Conservation (phyloP, 2,888 invertebrate species). For the Chironomus tentans region DNA sequence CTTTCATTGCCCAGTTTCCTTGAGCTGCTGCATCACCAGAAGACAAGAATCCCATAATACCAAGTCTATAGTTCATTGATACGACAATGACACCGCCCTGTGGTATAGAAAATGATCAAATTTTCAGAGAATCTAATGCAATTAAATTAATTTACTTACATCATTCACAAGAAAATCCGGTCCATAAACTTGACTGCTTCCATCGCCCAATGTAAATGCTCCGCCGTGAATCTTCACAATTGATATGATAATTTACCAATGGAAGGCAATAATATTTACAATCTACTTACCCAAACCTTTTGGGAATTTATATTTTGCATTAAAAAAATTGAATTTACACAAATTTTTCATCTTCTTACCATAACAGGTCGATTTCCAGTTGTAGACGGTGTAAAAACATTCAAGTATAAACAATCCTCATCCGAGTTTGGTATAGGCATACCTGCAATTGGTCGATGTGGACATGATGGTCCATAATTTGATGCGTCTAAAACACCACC, state of each 20-base stretch:
- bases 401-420: constrained; percentile 29
- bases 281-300: too few relatives aligned
- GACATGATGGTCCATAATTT: constrained; percentile 16
- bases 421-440: not conserved
- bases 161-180: constrained; percentile 28
- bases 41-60: constrained; percentile 53
- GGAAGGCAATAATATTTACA: not conserved
- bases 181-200: constrained; percentile 26
- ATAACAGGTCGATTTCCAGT: constrained; percentile 25
- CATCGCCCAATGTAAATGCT: constrained; percentile 26
- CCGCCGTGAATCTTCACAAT: constrained; percentile 28
- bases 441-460: not conserved
- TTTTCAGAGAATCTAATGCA: not conserved
- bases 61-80: constrained; percentile 28
- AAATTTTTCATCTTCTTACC: constrained; percentile 9
- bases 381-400: constrained; percentile 28
- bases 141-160: not conserved
- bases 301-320: not conserved
- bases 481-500: constrained; percentile 25
- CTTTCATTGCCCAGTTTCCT: constrained; percentile 62
- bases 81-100: constrained; percentile 27
- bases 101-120: not conserved
- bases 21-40: constrained; percentile 57
- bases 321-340: not conserved
- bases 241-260: not conserved